Evolutionary conservation across 1,140 invertebrate genomes (phyloP), one percentile per base, ranked within the genome.

Genomic region (Luehdorfia chinensis): DNA sequence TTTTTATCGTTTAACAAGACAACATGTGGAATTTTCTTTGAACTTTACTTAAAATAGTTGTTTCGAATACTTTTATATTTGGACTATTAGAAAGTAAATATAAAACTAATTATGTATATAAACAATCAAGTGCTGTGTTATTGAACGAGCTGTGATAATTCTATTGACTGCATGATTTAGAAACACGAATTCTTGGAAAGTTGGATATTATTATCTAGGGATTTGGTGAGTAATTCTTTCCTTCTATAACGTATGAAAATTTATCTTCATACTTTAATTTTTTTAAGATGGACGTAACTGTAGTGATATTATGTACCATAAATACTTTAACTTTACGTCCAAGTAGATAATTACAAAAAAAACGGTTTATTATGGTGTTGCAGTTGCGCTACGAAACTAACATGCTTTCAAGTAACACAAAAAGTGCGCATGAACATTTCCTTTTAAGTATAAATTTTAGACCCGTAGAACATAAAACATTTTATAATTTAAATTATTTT

Each of bases 161-260:
- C 50, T 47, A 44, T 30, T 46, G 52, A 67, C 39, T 59, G 62
- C 60, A 50, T 56, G 51, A 52, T 69, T 47, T 34, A 34, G 53
- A 59, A 59, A 55, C 53, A 47, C 30, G 45, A 61, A 53, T 75
- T 78, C 71, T 74, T 63, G 61, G 77, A 76, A 78, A 78, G 71
- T 81, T 70, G 73, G 77, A 73, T 76, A 69, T 59, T 72, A 74
- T 75, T 69, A 74, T 75, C 67, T 64, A 61, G 44, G 57, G 55
- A 60, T 70, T 73, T 63, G 77, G 75, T 81, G 75, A 81, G 77
- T 81, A 81, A 78, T 71, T 41, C 51, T 55, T 59, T 54, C 25
- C 54, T 65, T 48, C 19, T 21, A 21, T 6, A 21, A 21, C 19
- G n/a, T n/a, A n/a, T n/a, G n/a, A n/a, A n/a, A n/a, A n/a, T n/a